Percentiles rank a stretch among this genome's conserved stretches.
Conservation (phyloP, 2,888 invertebrate genomes). For the Drosophila ustulata region DNA sequence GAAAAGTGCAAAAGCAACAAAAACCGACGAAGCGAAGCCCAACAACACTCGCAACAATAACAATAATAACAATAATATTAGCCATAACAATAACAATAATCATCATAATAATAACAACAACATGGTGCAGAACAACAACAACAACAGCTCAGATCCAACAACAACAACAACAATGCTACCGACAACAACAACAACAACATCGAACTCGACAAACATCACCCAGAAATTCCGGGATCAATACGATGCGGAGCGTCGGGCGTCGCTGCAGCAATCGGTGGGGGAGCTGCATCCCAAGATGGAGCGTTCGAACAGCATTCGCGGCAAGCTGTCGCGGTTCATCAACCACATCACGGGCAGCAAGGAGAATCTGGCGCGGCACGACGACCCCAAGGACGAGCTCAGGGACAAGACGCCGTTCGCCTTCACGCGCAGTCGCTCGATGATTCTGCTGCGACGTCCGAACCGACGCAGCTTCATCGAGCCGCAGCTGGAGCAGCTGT, state of each 20-base stretch:
- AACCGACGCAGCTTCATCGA: slow-evolving; percentile 84
- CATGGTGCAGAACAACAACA: slow-evolving; percentile 45
- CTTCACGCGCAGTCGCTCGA: slow-evolving; percentile 84
- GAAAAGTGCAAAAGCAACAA: slow-evolving; percentile 47
- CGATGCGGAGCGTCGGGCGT: slow-evolving; percentile 56
- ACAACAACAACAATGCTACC: slow-evolving; percentile 13
- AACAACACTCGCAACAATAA: slow-evolving; percentile 51
- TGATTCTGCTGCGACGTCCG: slow-evolving; percentile 82
- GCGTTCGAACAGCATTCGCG: slow-evolving; percentile 84
- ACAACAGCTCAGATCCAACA: slow-evolving; percentile 4
- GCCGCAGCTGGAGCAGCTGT: slow-evolving; percentile 83
- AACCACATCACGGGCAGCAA: slow-evolving; percentile 84
- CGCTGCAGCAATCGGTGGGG: slow-evolving; percentile 14
- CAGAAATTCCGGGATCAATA: slow-evolving; percentile 71
- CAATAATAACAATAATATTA: slow-evolving; percentile 29
- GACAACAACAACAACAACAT: slow-evolving; percentile 13
- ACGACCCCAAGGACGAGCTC: slow-evolving; percentile 52
- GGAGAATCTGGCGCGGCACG: slow-evolving; percentile 80
- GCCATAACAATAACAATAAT: slow-evolving; percentile 23
- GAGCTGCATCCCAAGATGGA: slow-evolving; percentile 81
- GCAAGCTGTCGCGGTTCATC: slow-evolving; percentile 82
- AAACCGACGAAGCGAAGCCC: slow-evolving; percentile 42
- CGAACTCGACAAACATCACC: slow-evolving; percentile 44
- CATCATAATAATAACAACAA: slow-evolving; percentile 31
- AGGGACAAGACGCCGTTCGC: slow-evolving; percentile 74